A percentile compares a stretch with the other conserved stretches of the same genome.
Evolutionary conservation across 2,888 invertebrate genomes (phyloP).

Genomic region (Eilema caniola): DNA sequence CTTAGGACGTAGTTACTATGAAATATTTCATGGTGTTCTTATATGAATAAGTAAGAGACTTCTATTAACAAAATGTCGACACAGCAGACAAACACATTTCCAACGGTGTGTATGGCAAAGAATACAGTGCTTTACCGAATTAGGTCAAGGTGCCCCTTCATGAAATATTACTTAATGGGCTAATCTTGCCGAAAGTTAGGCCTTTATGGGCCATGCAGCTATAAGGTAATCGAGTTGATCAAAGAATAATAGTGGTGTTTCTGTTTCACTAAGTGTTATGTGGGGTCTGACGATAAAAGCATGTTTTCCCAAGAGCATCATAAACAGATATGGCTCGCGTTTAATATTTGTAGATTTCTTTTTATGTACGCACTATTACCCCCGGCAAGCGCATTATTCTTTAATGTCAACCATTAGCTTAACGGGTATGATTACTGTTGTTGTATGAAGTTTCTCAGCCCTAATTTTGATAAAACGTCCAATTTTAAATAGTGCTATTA

Average conservation of each 20-base stretch:
- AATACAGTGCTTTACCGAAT: neutral
- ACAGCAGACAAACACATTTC: neutral
- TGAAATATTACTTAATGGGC: slow-evolving; percentile 23
- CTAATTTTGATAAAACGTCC: neutral
- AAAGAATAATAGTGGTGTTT: slow-evolving; percentile 16
- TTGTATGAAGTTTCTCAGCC: slow-evolving; percentile 1
- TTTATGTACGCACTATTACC: neutral
- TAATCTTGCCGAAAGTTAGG: slow-evolving; percentile 16
- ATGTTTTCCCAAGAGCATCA: slow-evolving; percentile 11
- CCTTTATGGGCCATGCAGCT: slow-evolving; percentile 14
- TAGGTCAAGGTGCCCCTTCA: slow-evolving; percentile 15
- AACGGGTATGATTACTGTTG: slow-evolving; percentile 4
- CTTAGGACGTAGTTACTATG: neutral
- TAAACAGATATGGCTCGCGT: slow-evolving; percentile 1
- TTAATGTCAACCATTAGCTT: slow-evolving; percentile 2
- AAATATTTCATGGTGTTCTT: neutral
- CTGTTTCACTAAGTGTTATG: slow-evolving; percentile 12
- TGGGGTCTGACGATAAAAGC: slow-evolving; percentile 5
- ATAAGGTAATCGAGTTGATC: slow-evolving; percentile 15
- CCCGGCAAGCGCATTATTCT: neutral
- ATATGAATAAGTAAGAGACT: neutral
- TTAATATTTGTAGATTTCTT: neutral
- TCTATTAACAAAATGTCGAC: neutral
- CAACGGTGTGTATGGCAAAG: neutral
- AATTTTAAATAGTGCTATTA: too few relatives aligned